Evolutionary conservation across 2,113 vertebrate genomes (phyloP).

Genomic region (Phainopepla nitens): DNA sequence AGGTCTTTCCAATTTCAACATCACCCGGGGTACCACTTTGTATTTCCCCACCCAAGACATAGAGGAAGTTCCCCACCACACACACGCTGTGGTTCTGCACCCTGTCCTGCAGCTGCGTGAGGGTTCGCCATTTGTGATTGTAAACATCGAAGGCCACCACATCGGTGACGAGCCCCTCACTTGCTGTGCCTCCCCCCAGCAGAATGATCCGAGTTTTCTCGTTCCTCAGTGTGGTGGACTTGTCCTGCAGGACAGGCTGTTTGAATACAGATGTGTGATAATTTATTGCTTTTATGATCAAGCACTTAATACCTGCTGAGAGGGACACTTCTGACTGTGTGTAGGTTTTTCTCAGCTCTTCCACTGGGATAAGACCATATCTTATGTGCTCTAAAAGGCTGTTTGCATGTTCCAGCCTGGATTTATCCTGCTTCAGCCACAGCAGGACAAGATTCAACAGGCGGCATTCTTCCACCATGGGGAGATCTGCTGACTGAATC

Average conservation of each 20-base stretch:
- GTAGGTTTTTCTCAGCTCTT: slow-evolving; percentile 73
- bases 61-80: slow-evolving; percentile 87
- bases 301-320: slow-evolving; percentile 79
- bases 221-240: slow-evolving; percentile 78
- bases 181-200: slow-evolving; percentile 77
- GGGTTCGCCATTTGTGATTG: slow-evolving; percentile 73
- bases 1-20: neutral
- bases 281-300: slow-evolving; percentile 86
- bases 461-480: slow-evolving; percentile 75
- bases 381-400: slow-evolving; percentile 82
- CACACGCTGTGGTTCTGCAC: slow-evolving; percentile 84
- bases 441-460: slow-evolving; percentile 81
- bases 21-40: slow-evolving; percentile 30
- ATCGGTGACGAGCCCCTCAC: slow-evolving; percentile 69
- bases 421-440: slow-evolving; percentile 82
- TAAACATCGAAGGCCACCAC: slow-evolving; percentile 81
- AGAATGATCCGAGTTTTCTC: slow-evolving; percentile 77
- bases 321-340: slow-evolving; percentile 70
- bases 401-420: slow-evolving; percentile 72
- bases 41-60: slow-evolving; percentile 86
- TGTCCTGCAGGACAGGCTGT: slow-evolving; percentile 84
- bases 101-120: slow-evolving; percentile 69
- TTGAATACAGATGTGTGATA: slow-evolving; percentile 82
- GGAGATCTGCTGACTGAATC: slow-evolving; percentile 79
- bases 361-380: slow-evolving; percentile 75